Evolutionary conservation across 2,797 vertebrate species (phyloP), one percentile per base, ranked within the genome.

Genomic region (Myotis daubentonii): DNA sequence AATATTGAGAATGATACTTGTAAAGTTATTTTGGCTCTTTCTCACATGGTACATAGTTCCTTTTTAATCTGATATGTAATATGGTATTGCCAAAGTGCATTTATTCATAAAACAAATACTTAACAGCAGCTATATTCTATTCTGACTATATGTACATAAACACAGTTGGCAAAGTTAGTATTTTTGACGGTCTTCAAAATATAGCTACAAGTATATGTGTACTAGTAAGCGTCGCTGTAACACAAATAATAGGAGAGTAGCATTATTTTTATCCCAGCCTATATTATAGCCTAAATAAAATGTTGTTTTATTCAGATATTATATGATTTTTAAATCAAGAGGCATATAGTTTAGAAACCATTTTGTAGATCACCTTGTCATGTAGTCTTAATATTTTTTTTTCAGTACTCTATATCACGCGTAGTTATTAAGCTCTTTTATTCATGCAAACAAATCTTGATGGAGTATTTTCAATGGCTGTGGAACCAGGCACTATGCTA

Each of bases 321-420:
- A 75, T 44, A 28, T 38, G 19, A 82, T 76, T 87, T 89, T 95
- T 71, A 94, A 95, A 86, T 92, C 49, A 49, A 68, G 41, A 95
- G 20, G 38, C 57, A 55, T 7, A 25, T 82, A 88, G 55, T 80
- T 93, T 90, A 57, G 51, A 70, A 55, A 51, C 17, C 36, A 41
- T 74, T 86, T 72, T 66, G 25, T 86, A 78, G 33, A 38, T 17
- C 86, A 25, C 16, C 33, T 93, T 94, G 89, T 89, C 16, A n/a
- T 62, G 28, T 79, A 57, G 17, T 85, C 30, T 79, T 87, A 65
- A 38, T 66, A 41, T 72, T 71, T 94, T 92, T 94, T 92, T 71
- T 87, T 86, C 55, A 83, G 25, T 93, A 23, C 6, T 79, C 11
- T 78, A 0, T 49, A 68, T 71, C n/a, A 36, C 51, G 11, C 11